Base-by-base conservation (phyloP, 2,888 invertebrate species). In the Glyphotaelius pellucidus region DNA sequence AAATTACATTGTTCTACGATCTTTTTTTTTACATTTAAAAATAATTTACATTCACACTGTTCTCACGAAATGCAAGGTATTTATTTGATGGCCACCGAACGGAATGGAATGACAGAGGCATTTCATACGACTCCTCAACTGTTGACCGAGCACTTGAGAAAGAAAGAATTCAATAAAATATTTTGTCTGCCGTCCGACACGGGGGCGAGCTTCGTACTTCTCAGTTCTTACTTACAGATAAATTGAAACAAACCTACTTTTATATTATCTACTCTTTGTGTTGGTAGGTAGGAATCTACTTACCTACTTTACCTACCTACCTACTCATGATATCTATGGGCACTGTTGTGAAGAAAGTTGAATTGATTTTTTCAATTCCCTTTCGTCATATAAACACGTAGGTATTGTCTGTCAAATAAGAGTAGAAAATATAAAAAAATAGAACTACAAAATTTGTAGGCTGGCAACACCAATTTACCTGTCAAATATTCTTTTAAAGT, bases 111-210 rank as follows among this genome's bases (percentile, higher is more conserved):
- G 88, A 88, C 88, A 30, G 79, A 90, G 90, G 32, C 67, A 80
- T 91, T 91, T 89, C 86, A 80, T 90, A 85, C 89, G 92, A 89
- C 90, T 92, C 35, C 91, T 91, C 88, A 86, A 52, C 67, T 93
- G 90, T 96, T 96, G 95, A 96, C 96, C 95, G 95, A 95, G 95
- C 96, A 96, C 96, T 96, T 95, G 94, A 95, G 93, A 67, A 67
- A 90, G 95, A 95, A 96, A 96, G 95, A 96, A 95, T 95, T 95
- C 91, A 92, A 93, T 92, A 91, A 92, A 93, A 93, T 93, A 92
- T 92, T 90, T 90, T 89, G 84, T 90, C 86, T 86, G 90, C n/a
- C 19, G 32, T 83, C 83, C 38, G 19, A 30, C 38, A 42, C n/a
- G 86, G 30, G 42, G 86, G 42, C 12, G 86, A 9, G 30, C n/a